phyloP scores from a whole-genome alignment of 2,797 vertebrate genomes.

The Darevskia mixta region DNA sequence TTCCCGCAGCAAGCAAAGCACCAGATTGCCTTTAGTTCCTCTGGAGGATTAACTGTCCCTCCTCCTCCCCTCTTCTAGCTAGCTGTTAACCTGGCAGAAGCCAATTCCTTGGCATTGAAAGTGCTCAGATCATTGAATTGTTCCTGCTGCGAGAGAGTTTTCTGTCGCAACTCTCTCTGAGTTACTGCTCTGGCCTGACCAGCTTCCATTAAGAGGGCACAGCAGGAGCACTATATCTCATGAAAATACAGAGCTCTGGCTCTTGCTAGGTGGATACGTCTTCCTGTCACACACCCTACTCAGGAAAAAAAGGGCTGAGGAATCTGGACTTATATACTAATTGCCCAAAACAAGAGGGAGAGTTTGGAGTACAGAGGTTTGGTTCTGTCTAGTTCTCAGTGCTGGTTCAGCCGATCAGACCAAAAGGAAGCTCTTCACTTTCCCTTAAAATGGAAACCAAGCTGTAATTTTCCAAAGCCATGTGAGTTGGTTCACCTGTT shows the following conservation, averaged over 20 bases:
- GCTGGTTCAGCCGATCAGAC: not conserved
- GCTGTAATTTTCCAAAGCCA: not conserved
- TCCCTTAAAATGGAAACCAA: not conserved
- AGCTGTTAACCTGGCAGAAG: no score
- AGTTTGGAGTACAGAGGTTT: not conserved
- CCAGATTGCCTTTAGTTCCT: not conserved
- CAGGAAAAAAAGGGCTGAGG: no score
- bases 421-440: not conserved
- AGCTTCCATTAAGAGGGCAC: not conserved
- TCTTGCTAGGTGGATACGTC: not conserved
- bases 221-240: no score
- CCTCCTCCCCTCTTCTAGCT: not conserved
- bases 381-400: not conserved
- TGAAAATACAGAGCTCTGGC: not conserved
- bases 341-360: no score
- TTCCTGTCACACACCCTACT: not conserved
- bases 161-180: not conserved
- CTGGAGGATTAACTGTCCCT: not conserved
- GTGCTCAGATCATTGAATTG: no score
- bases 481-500: not conserved
- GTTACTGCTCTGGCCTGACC: not conserved
- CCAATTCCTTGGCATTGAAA: no score
- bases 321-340: no score
- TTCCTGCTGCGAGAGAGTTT: no score
- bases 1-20: not conserved